Evolutionary conservation across 2,797 vertebrate genomes (phyloP).

Genomic region (Chiroxiphia lanceolata): DNA sequence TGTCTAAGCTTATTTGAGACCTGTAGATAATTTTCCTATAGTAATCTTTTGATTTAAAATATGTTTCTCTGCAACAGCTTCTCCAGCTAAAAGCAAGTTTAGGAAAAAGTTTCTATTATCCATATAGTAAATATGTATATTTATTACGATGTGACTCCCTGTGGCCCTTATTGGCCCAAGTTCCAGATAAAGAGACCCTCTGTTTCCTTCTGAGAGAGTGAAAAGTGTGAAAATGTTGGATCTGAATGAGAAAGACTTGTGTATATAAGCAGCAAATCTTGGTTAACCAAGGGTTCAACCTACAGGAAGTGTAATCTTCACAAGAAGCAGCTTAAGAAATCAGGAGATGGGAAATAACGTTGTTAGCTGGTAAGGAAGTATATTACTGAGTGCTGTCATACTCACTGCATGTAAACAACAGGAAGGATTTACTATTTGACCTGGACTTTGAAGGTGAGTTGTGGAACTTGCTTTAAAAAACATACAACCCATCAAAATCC

Average conservation of each 20-base stretch:
- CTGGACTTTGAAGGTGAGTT: background rate
- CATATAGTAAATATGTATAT: background rate
- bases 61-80: background rate
- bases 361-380: background rate
- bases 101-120: background rate
- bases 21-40: background rate
- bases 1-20: background rate
- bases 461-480: background rate
- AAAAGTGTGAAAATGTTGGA: background rate
- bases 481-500: rapidly evolving
- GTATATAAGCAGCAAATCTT: background rate
- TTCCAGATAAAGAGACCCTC: background rate
- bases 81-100: background rate
- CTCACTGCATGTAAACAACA: background rate
- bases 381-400: background rate
- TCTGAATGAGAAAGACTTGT: background rate
- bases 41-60: background rate
- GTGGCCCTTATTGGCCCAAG: background rate
- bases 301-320: background rate
- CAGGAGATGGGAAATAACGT: background rate
- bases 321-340: background rate
- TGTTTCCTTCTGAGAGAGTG: background rate
- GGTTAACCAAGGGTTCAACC: background rate
- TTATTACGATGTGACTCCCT: background rate
- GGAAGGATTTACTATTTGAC: background rate